Conservation (phyloP, 2,113 vertebrate genomes). For the Sceloporus undulatus region DNA sequence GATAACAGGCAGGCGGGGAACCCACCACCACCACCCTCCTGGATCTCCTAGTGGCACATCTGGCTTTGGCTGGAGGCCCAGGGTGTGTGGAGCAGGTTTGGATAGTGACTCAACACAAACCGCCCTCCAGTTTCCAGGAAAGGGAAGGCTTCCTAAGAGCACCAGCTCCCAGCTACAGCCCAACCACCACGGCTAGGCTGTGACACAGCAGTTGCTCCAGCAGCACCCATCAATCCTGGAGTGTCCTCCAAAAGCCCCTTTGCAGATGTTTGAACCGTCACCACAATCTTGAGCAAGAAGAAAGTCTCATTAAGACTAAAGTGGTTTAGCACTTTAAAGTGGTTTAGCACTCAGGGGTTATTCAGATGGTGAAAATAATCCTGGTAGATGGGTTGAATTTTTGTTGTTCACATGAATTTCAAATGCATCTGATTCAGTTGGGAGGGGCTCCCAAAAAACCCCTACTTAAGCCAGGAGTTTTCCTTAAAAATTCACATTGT, state of each 20-base stretch:
- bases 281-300: neutral
- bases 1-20: neutral
- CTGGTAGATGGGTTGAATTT: too few species aligned
- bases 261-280: neutral
- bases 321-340: neutral
- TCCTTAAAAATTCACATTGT: too few species aligned
- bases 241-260: neutral
- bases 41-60: neutral
- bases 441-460: too few species aligned
- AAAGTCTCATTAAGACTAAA: neutral
- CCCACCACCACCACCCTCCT: neutral
- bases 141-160: neutral
- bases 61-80: neutral
- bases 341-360: too few species aligned
- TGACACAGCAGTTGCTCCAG: neutral
- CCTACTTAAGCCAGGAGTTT: too few species aligned
- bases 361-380: too few species aligned
- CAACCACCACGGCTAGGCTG: neutral
- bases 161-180: neutral
- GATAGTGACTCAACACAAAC: constrained; percentile 39
- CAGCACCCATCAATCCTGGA: neutral
- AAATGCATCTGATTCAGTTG: too few species aligned
- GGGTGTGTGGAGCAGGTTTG: neutral
- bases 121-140: constrained; percentile 24
- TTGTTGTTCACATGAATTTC: too few species aligned